Evolutionary conservation across 2,888 invertebrate genomes (phyloP).

Genomic region (Zaprionus bogoriensis): DNA sequence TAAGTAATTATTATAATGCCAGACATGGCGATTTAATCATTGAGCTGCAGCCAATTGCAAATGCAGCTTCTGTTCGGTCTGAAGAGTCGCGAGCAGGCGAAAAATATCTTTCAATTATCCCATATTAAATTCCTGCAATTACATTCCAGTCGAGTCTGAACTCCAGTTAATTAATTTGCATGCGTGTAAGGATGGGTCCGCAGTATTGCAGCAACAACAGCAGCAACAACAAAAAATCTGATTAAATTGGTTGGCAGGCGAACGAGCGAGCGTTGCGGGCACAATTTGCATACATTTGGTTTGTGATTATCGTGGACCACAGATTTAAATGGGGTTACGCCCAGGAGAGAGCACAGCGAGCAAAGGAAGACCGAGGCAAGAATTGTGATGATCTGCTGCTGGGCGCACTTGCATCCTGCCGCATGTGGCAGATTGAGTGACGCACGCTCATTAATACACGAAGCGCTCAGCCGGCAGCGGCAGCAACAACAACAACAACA

Average conservation of each 20-base stretch:
- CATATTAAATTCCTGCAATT: conserved; percentile 51
- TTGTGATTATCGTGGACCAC: conserved; percentile 69
- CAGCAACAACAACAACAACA: conserved; percentile 16
- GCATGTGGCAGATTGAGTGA: conserved; percentile 57
- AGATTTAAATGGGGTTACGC: conserved; percentile 64
- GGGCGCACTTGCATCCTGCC: conserved; percentile 23
- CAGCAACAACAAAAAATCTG: conserved; percentile 46
- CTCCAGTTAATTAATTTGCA: conserved; percentile 67
- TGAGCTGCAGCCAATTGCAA: conserved; percentile 1
- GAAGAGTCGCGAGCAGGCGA: background rate
- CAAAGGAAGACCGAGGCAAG: background rate
- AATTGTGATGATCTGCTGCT: conserved; percentile 21
- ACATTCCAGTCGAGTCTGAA: conserved; percentile 39
- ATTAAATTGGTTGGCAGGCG: conserved; percentile 64
- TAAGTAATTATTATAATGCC: background rate
- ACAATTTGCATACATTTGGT: conserved; percentile 72
- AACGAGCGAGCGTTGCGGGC: conserved; percentile 31
- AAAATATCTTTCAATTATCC: conserved; percentile 46
- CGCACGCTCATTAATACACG: conserved; percentile 65
- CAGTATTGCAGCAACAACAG: conserved; percentile 4
- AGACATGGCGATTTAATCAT: conserved; percentile 1
- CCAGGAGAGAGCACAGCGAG: background rate
- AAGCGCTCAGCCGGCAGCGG: conserved; percentile 30
- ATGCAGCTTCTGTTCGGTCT: conserved; percentile 2
- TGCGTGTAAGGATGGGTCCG: conserved; percentile 22